phyloP scores from a whole-genome alignment of 92 coral and sea anemone genomes.

The Umimayanthus kanabou region DNA sequence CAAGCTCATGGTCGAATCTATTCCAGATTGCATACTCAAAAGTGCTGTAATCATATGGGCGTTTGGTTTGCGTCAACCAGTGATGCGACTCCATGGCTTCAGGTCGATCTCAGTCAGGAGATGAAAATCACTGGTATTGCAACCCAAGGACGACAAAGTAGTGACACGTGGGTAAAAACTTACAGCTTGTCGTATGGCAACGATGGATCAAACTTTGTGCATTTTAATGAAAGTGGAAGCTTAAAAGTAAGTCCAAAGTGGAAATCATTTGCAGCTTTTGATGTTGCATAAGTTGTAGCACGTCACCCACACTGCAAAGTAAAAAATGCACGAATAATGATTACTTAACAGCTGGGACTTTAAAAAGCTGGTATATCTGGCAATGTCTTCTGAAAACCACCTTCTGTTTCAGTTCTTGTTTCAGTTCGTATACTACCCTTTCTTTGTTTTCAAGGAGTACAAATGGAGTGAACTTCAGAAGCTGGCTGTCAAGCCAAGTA shows the following conservation, averaged over 20 bases:
- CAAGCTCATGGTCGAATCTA: not conserved
- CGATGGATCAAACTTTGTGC: not conserved
- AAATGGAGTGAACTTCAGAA: too few species aligned
- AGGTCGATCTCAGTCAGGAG: not conserved
- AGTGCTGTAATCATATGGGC: not conserved
- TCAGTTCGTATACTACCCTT: too few species aligned
- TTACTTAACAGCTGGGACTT: too few species aligned
- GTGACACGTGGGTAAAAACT: not conserved
- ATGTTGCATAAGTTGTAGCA: not conserved
- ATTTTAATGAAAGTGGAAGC: not conserved
- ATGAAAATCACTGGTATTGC: not conserved
- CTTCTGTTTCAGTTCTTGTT: too few species aligned
- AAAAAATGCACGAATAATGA: not conserved
- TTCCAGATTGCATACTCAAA: conserved; percentile 7
- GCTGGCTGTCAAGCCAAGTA: too few species aligned
- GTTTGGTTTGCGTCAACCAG: not conserved
- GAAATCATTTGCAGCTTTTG: too few species aligned
- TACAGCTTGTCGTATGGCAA: not conserved
- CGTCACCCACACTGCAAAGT: not conserved
- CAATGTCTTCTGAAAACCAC: too few species aligned
- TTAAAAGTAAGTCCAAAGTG: not conserved
- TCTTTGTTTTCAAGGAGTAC: too few species aligned
- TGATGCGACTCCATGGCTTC: not conserved
- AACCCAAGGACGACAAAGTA: not conserved
- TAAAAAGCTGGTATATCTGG: too few species aligned